These are phyloP conservation scores for Cantharis rustica DNA, from an alignment of 2,888 invertebrate species.

Conservation along the genomic window DNA sequence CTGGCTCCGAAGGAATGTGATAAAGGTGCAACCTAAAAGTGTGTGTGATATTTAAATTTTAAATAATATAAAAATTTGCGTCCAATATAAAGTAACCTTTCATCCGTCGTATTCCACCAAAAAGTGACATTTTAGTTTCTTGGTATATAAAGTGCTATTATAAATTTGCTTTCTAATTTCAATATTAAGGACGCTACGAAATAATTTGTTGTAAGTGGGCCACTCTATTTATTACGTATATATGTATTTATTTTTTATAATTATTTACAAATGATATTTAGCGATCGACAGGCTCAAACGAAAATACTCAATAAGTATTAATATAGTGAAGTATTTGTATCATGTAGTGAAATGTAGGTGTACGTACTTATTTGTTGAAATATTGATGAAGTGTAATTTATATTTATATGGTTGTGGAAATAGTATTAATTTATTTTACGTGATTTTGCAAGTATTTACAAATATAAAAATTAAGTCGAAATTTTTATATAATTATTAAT, in stretches of 20 bases:
- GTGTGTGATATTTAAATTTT: no score
- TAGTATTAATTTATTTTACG: background rate
- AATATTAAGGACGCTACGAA: background rate
- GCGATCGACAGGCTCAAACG: background rate
- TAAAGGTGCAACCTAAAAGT: no score
- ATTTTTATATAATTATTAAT: background rate
- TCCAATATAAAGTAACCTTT: no score
- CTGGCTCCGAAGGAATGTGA: no score
- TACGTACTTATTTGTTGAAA: background rate
- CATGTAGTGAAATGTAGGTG: background rate
- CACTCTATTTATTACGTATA: background rate
- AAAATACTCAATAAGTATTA: background rate
- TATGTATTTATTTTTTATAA: background rate
- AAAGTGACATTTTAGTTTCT: no score
- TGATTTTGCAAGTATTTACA: conserved; percentile 1
- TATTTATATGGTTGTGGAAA: background rate
- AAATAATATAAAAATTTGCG: no score
- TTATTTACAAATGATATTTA: background rate
- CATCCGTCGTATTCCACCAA: no score
- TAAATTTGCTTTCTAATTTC: no score
- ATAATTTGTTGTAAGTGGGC: background rate
- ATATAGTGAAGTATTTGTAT: background rate
- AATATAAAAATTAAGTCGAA: background rate
- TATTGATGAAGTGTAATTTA: background rate
- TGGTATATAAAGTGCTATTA: no score